Evolutionary conservation across 2,888 invertebrate species (phyloP), one percentile per base, ranked within the genome.

Genomic region (Caenorhabditis virilis): DNA sequence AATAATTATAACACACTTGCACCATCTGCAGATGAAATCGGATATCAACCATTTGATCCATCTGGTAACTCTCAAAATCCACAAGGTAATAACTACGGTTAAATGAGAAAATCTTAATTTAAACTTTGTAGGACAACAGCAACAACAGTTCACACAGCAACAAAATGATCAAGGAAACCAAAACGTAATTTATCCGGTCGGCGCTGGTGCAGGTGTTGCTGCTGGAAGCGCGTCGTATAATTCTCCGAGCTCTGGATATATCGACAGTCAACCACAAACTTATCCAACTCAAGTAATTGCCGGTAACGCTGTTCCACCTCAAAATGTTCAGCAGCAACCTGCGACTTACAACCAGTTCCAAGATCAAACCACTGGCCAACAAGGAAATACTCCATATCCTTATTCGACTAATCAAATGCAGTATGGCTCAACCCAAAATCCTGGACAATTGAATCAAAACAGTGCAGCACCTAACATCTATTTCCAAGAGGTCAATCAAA

Each of bases 11-110:
- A 42, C 43, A 63, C 58, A n/a, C 20, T 65, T 25, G 39, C 60
- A 6, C 60, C 60, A 25, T 45, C 55, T n/a, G 41, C 38, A 11
- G 47, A 25, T 7, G 65, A 60, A 65, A 53, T 66, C 42, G 60
- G 60, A 7, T 61, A 66, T 35, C 66, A 66, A 23, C 60, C 52
- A 41, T 66, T 66, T 53, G 53, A 46, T 13, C 57, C 57, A 16
- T 36, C 52, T 27, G 66, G 66, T 38, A 53, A 56, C 33, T 33
- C 48, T 5, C 43, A 52, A 5, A 59, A 65, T 35, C 48, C 30
- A 30, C 30, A 30, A 30, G 30, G 30, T 30, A 9, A 9, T 30
- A 30, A 30, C 7, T 9, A 30, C 5, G 5, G 7, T 36, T 9
- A 36, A 13, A 13, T 36, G 5, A 11, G 4, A 18, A 20, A 20